Conservation (phyloP, 2,797 vertebrate genomes). For the Melanotaenia pygmaea region DNA sequence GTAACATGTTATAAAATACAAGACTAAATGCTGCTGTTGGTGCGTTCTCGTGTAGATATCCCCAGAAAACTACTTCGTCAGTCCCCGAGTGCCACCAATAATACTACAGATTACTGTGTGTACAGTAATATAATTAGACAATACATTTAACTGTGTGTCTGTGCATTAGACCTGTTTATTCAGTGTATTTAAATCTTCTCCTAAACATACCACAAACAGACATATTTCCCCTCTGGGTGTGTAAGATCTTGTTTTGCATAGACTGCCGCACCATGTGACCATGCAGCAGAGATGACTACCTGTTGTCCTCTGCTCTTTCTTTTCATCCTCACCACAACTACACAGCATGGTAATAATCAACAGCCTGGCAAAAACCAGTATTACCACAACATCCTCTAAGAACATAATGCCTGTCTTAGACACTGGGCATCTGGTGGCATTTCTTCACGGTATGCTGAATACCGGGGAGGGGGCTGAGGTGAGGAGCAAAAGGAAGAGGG, state of each 20-base stretch:
- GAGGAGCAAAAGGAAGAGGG: conserved; percentile 67
- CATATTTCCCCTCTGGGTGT: conserved; percentile 44
- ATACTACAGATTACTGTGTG: conserved; percentile 11
- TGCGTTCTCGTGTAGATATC: conserved; percentile 45
- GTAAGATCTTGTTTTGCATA: conserved; percentile 60
- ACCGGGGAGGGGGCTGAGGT: conserved; percentile 73
- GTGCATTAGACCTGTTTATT: conserved; percentile 21
- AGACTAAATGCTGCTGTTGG: conserved; percentile 62
- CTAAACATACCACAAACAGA: conserved; percentile 39
- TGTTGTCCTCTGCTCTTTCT: conserved; percentile 50
- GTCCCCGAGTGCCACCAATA: conserved; percentile 14
- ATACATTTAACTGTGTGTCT: neutral
- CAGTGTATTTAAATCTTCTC: conserved; percentile 18
- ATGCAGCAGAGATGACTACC: conserved; percentile 53
- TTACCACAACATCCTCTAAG: conserved; percentile 82
- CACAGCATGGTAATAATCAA: conserved; percentile 58
- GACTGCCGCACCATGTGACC: conserved; percentile 43
- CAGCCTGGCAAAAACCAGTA: conserved; percentile 69
- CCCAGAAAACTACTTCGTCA: conserved; percentile 44
- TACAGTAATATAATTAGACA: neutral
- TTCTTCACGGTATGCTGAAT: conserved; percentile 68
- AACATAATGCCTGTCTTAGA: conserved; percentile 88
- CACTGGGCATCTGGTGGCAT: conserved; percentile 86
- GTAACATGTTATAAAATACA: conserved; percentile 78
- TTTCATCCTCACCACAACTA: conserved; percentile 33